Evolutionary conservation across 2,888 invertebrate genomes (phyloP).

Genomic region (Galeruca laticollis): DNA sequence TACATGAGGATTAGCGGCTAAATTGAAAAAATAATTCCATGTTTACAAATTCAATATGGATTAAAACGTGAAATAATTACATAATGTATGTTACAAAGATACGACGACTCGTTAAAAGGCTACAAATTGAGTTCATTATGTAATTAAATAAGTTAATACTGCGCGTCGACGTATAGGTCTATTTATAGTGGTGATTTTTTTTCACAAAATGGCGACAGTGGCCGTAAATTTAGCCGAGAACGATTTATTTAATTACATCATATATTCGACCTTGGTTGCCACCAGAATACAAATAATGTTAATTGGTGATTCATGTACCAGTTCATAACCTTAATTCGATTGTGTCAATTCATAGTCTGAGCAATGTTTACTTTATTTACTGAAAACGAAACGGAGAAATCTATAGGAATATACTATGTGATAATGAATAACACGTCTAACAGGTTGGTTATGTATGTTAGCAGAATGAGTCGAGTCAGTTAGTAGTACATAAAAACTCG

Average conservation of each 20-base stretch:
- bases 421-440: too few species aligned
- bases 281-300: slow-evolving; percentile 43
- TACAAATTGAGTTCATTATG: slow-evolving; percentile 38
- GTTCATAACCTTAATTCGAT: slow-evolving; percentile 42
- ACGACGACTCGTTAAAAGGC: slow-evolving; percentile 6
- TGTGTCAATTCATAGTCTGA: slow-evolving; percentile 7
- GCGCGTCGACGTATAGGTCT: slow-evolving; percentile 30
- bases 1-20: too few species aligned
- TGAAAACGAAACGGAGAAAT: too few species aligned
- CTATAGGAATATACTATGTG: too few species aligned
- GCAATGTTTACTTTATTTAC: background rate
- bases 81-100: slow-evolving; percentile 8
- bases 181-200: slow-evolving; percentile 49
- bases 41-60: slow-evolving; percentile 7
- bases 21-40: background rate
- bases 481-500: too few species aligned
- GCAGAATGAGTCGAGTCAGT: too few species aligned
- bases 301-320: slow-evolving; percentile 41
- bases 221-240: slow-evolving; percentile 16
- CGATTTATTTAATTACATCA: slow-evolving; percentile 43
- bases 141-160: slow-evolving; percentile 40
- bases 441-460: too few species aligned
- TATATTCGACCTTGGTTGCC: slow-evolving; percentile 39
- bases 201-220: slow-evolving; percentile 24
- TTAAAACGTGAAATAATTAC: slow-evolving; percentile 11